Base-by-base conservation (phyloP, 2,797 vertebrate genomes). In the Macropus fuliginosus region DNA sequence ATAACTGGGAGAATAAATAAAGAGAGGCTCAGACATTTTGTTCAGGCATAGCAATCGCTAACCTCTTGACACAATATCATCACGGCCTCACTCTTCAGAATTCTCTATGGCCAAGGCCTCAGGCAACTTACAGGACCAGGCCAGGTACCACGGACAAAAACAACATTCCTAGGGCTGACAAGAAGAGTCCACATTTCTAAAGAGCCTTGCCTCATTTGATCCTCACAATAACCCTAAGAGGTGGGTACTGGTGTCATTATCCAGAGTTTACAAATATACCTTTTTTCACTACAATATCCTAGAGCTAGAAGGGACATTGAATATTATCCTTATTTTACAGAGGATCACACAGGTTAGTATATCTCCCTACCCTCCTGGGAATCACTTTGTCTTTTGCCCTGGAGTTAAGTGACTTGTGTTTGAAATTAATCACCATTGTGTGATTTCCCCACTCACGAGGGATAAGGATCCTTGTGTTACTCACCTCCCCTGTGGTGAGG, bases 31-130 rank as follows among this genome's bases (percentile, higher is more conserved):
- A 74, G 62, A n/a, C n/a, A 40, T 74, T 74, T n/a, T 74, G 62
- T 74, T 74, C 62, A 74, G 62, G 62, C 62, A 74, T 74, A 74
- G 62, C 62, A 74, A 40, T 74, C 62, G 62, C 62, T 74, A 74
- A 74, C 62, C 62, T 74, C n/a, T 74, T 74, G 62, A 74, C 62
- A 74, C 62, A 74, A 74, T n/a, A 81, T 81, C 74, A 81, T 81
- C 74, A 81, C 4, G 2, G 74, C 74, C 74, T 81, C 74, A 24
- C 40, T 81, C 74, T 81, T 24, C 18, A 81, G 74, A 81, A 81
- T 81, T 81, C 74, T 81, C 74, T 40, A 18, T 46, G 40, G 74
- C 18, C 66, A n/a, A 74, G n/a, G 18, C 66, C 18, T 81, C 74
- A 46, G 74, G 40, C 40, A 46, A 24, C n/a, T 81, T 81, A 81